Percentiles rank a stretch among this genome's conserved stretches.
Conservation (phyloP, 2,888 invertebrate genomes). For the Amphimallon solstitiale region DNA sequence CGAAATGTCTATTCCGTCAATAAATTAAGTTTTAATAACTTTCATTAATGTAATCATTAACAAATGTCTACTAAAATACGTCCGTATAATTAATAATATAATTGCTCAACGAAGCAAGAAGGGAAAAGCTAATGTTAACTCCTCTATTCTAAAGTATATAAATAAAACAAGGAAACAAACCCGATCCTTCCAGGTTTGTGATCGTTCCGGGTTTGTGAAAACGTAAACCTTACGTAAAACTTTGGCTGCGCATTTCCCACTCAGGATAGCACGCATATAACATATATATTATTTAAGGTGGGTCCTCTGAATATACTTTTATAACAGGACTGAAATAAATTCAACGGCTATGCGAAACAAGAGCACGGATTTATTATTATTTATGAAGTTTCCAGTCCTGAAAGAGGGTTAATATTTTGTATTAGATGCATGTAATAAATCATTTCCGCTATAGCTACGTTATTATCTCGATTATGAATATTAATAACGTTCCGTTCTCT, state of each 20-base stretch:
- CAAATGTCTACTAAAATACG: too few species aligned
- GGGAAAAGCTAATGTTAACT: neutral
- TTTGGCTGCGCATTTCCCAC: too few species aligned
- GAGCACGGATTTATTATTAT: neutral
- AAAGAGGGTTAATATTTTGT: conserved; percentile 15
- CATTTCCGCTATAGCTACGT: conserved; percentile 6
- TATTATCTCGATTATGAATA: conserved; percentile 29
- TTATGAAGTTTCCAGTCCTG: neutral
- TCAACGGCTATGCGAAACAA: neutral
- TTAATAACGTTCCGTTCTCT: conserved; percentile 6
- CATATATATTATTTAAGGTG: neutral
- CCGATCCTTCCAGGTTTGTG: too few species aligned
- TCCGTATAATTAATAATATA: too few species aligned
- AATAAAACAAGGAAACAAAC: too few species aligned
- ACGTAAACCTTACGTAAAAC: too few species aligned
- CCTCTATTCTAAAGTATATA: neutral
- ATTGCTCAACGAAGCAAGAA: neutral
- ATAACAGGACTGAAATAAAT: conserved; percentile 2
- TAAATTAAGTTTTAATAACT: too few species aligned
- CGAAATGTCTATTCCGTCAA: too few species aligned
- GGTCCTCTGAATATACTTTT: neutral
- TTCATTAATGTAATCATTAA: too few species aligned
- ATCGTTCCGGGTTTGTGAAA: neutral
- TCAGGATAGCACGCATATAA: too few species aligned
- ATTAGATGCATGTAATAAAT: conserved; percentile 14